Conservation (phyloP, 2,888 invertebrate genomes). For the Eristalis arbustorum region DNA sequence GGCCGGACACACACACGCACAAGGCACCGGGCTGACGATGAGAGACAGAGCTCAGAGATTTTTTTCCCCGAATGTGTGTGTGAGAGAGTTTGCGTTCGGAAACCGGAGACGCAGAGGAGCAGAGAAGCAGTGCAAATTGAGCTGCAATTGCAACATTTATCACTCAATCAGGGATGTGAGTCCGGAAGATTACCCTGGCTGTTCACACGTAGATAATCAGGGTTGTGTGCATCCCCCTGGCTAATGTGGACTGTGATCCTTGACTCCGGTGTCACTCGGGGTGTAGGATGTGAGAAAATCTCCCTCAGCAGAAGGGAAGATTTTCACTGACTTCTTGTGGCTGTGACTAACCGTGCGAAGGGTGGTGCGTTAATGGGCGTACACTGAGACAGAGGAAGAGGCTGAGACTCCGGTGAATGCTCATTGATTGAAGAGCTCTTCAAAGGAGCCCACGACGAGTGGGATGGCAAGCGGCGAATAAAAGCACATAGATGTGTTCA, state of each 20-base stretch:
- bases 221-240: not conserved
- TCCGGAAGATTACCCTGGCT: constrained; percentile 48
- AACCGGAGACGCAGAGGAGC: constrained; percentile 9
- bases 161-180: constrained; percentile 56
- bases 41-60: not conserved
- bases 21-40: too few relatives aligned
- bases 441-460: not conserved
- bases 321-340: not conserved
- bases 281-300: not conserved
- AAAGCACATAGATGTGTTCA: not conserved
- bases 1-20: not conserved
- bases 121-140: constrained; percentile 50
- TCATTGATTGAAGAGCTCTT: not conserved
- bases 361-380: not conserved
- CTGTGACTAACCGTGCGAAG: not conserved
- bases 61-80: not conserved
- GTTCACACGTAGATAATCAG: constrained; percentile 13
- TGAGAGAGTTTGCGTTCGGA: not conserved
- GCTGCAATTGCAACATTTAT: constrained; percentile 57
- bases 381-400: not conserved
- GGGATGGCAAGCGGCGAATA: not conserved
- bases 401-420: not conserved
- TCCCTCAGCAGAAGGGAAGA: not conserved
- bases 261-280: not conserved
- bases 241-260: not conserved